phyloP scores from a whole-genome alignment of 2,888 invertebrate species.

The Cetonia aurata region DNA sequence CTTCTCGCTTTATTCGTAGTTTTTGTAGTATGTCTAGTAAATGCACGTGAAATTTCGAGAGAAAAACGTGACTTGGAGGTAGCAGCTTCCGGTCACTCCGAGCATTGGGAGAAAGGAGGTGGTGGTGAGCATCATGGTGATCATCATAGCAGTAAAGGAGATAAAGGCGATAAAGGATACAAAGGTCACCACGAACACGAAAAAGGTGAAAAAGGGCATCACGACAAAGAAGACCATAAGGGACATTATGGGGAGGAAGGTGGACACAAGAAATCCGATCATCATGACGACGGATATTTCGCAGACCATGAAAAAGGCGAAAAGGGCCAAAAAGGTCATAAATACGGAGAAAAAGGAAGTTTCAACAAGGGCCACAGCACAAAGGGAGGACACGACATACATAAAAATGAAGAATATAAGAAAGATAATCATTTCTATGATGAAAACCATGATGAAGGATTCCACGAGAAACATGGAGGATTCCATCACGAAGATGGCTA shows the following conservation, averaged over 20 bases:
- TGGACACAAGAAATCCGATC: slow-evolving; percentile 73
- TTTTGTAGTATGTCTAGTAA: slow-evolving; percentile 65
- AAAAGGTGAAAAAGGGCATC: slow-evolving; percentile 76
- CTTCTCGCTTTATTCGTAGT: slow-evolving; percentile 72
- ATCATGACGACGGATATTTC: slow-evolving; percentile 75
- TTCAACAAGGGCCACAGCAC: slow-evolving; percentile 89
- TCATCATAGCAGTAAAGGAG: slow-evolving; percentile 70
- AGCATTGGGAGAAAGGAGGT: slow-evolving; percentile 68
- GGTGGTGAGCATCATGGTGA: slow-evolving; percentile 71
- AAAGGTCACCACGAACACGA: slow-evolving; percentile 75
- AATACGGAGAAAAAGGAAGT: slow-evolving; percentile 79
- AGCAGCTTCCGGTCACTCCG: slow-evolving; percentile 63
- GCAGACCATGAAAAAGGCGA: slow-evolving; percentile 77
- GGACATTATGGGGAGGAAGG: slow-evolving; percentile 75
- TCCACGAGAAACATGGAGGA: slow-evolving; percentile 85
- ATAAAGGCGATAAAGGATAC: slow-evolving; percentile 76
- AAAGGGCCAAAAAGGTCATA: slow-evolving; percentile 76
- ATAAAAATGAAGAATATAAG: slow-evolving; percentile 87
- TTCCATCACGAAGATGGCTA: slow-evolving; percentile 84
- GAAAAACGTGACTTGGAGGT: slow-evolving; percentile 61
- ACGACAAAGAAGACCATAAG: slow-evolving; percentile 76
- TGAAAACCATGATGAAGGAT: slow-evolving; percentile 85
- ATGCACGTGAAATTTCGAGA: slow-evolving; percentile 70
- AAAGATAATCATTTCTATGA: slow-evolving; percentile 90
- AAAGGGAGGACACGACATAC: slow-evolving; percentile 87